Evolutionary conservation across 2,888 invertebrate genomes (phyloP), one percentile per base, ranked within the genome.

Genomic region (Ectemnius lituratus): DNA sequence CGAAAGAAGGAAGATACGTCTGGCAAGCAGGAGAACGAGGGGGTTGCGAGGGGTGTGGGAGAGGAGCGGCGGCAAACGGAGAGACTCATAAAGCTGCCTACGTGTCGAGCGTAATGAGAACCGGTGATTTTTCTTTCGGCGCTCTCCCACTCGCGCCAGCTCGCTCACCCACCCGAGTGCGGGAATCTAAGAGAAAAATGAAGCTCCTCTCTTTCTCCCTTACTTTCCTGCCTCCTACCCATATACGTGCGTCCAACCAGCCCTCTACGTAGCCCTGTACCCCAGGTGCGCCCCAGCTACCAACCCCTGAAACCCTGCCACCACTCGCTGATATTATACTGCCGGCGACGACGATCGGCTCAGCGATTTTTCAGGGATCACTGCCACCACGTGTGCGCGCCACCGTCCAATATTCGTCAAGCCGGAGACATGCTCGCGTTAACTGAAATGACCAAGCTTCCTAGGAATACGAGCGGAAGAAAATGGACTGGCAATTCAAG

Each of bases 101-200:
- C 78, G 75, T 79, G 79, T 84, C 82, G 73, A 67, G 76, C 76
- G 78, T 73, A 90, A 90, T 90, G 90, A 90, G 90, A 89, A 86
- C 88, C 87, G 90, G 90, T 90, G 90, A 90, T 90, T 90, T 90
- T 90, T 90, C 89, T 89, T 87, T 82, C 76, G 83, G 83, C 84
- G 82, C 79, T 78, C 37, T 37, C 37, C 37, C 37, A 8, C 37
- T 37, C 37, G 5, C 37, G 5, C 37, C 8, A 6, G 37, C 37
- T 37, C 37, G 5, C 37, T 11, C 37, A 8, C 37, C 8, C 37
- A 23, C 2, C 23, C 23, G 23, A 23, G 23, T 23, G 23, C 81
- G 82, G 84, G 84, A 86, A 86, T 86, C 81, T 84, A 83, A 79
- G 83, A 83, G 79, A 85, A 85, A 84, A 84, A 84, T 84, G 85